These are phyloP conservation scores for Cherax quadricarinatus DNA, from an alignment of 1,140 invertebrate genomes.

Conservation along the genomic window DNA sequence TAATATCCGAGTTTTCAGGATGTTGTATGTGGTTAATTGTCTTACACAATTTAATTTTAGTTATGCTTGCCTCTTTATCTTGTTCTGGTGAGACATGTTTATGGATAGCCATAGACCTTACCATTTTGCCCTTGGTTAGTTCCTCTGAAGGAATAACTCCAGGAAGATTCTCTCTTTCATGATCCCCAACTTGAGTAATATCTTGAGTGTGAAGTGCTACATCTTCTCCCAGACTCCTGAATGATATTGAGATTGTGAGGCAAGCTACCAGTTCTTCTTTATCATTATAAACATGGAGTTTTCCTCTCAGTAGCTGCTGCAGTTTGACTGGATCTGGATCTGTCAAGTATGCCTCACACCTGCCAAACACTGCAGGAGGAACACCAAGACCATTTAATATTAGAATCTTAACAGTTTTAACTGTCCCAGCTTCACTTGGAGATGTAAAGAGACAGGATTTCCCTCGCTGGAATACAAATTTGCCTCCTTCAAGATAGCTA, in stretches of 20 bases:
- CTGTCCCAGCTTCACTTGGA: neutral
- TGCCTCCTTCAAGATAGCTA: slow-evolving; percentile 2
- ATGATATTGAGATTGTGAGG: neutral
- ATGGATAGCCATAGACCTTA: neutral
- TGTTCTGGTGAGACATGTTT: neutral
- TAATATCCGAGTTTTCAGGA: neutral
- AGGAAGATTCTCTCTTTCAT: neutral
- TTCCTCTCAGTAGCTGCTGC: neutral
- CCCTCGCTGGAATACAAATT: slow-evolving; percentile 44
- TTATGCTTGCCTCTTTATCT: neutral
- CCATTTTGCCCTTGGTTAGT: neutral
- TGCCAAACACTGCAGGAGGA: slow-evolving; percentile 12
- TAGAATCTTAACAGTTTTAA: neutral
- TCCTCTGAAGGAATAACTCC: neutral
- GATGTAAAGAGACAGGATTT: slow-evolving; percentile 44
- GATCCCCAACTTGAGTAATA: neutral
- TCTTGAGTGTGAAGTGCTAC: neutral
- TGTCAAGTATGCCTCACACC: neutral
- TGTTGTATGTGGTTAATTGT: neutral
- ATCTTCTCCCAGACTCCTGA: slow-evolving; percentile 24
- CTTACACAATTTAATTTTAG: neutral
- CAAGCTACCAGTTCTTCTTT: neutral
- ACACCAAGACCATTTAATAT: slow-evolving; percentile 29
- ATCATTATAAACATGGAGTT: neutral
- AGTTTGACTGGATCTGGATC: neutral